Conservation (phyloP, 2,797 vertebrate genomes). For the Characodon lateralis region DNA sequence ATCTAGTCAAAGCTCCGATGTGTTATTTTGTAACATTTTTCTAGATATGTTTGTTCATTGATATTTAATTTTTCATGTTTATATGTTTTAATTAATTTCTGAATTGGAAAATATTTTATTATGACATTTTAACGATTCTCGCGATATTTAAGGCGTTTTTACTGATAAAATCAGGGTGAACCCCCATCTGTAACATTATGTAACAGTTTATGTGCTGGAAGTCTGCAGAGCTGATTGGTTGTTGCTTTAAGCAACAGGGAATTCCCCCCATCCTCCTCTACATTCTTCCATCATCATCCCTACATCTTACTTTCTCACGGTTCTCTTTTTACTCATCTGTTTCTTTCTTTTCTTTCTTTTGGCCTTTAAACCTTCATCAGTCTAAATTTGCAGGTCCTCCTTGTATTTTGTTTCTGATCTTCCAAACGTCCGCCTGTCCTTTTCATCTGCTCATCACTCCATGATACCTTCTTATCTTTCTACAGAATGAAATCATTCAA, state of each 20-base stretch:
- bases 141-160: constrained; percentile 20
- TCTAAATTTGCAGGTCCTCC: background rate
- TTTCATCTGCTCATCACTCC: background rate
- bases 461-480: background rate
- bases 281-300: constrained; percentile 6
- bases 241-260: constrained; percentile 64
- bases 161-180: constrained; percentile 18
- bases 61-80: background rate
- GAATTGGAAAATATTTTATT: background rate
- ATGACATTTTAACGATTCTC: constrained; percentile 3
- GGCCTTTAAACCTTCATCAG: background rate
- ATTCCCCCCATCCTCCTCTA: constrained; percentile 62
- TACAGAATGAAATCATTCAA: background rate
- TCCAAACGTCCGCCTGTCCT: background rate
- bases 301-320: background rate
- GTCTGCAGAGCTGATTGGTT: constrained; percentile 57
- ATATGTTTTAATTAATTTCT: background rate
- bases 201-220: constrained; percentile 38
- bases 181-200: constrained; percentile 48
- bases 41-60: background rate
- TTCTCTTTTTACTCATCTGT: background rate
- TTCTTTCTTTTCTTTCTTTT: background rate
- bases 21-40: background rate
- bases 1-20: background rate
- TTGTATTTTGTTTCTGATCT: background rate